These are phyloP conservation scores for Saccostrea glomerata DNA, from an alignment of 1,140 invertebrate species.

Conservation along the genomic window DNA sequence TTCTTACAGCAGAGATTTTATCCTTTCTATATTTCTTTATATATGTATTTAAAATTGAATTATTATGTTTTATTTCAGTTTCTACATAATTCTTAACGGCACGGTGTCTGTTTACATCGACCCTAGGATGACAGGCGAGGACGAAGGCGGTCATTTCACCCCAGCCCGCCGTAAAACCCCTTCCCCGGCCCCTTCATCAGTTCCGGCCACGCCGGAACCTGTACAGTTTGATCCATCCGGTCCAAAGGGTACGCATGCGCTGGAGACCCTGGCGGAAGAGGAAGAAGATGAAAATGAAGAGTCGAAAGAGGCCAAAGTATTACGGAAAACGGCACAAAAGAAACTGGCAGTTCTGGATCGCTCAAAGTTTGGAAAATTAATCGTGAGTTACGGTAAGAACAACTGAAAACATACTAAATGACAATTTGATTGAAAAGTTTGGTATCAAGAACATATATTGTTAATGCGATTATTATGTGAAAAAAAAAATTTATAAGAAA, in stretches of 20 bases:
- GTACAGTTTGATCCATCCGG: not conserved
- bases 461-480: too few species aligned
- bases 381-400: slow-evolving; percentile 68
- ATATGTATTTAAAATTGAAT: too few species aligned
- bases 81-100: slow-evolving; percentile 74
- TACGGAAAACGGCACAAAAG: slow-evolving; percentile 31
- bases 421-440: not conserved
- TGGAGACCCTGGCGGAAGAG: slow-evolving; percentile 30
- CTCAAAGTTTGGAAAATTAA: slow-evolving; percentile 68
- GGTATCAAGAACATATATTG: too few species aligned
- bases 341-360: slow-evolving; percentile 62
- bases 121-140: slow-evolving; percentile 71
- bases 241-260: not conserved
- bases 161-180: slow-evolving; percentile 5
- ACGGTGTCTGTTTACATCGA: slow-evolving; percentile 74
- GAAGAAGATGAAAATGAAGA: slow-evolving; percentile 44
- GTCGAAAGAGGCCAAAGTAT: slow-evolving; percentile 2
- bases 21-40: too few species aligned
- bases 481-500: not conserved
- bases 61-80: slow-evolving; percentile 57
- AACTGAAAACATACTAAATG: not conserved
- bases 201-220: not conserved
- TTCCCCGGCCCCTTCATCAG: not conserved
- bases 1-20: too few species aligned
- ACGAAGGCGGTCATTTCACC: slow-evolving; percentile 42